phyloP scores from a whole-genome alignment of 2,888 invertebrate species.

The Cremastinae sp. region DNA sequence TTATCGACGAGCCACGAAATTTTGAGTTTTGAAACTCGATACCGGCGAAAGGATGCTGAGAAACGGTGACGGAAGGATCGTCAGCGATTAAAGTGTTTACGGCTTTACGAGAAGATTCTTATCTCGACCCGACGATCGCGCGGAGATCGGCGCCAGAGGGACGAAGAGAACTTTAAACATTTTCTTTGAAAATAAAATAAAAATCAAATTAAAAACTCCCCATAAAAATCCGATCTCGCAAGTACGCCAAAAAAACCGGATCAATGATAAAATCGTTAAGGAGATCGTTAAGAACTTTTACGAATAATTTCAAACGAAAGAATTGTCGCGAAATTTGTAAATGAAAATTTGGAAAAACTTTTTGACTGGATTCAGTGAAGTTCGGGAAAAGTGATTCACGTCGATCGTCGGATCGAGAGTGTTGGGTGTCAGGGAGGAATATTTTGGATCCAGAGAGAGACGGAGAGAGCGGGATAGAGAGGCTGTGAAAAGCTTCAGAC shows the following conservation, averaged over 20 bases:
- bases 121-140: slow-evolving; percentile 61
- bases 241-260: no score
- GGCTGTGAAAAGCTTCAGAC: slow-evolving; percentile 71
- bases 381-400: slow-evolving; percentile 37
- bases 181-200: no score
- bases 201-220: no score
- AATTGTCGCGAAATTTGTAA: no score
- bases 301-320: no score
- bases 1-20: background rate
- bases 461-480: slow-evolving; percentile 54
- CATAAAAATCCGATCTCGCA: no score
- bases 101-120: slow-evolving; percentile 40
- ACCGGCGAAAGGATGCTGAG: background rate
- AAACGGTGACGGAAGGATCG: slow-evolving; percentile 5
- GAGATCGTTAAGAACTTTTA: no score
- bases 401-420: slow-evolving; percentile 29
- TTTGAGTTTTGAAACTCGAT: background rate
- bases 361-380: slow-evolving; percentile 30
- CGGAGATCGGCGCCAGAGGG: slow-evolving; percentile 45
- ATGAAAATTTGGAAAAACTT: no score
- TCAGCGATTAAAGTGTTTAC: slow-evolving; percentile 32
- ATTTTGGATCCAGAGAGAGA: background rate
- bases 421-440: slow-evolving; percentile 42
- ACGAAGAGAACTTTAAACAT: slow-evolving; percentile 40
- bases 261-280: no score